These are phyloP conservation scores for Apantesis nais DNA, from an alignment of 2,888 invertebrate genomes.

Conservation along the genomic window DNA sequence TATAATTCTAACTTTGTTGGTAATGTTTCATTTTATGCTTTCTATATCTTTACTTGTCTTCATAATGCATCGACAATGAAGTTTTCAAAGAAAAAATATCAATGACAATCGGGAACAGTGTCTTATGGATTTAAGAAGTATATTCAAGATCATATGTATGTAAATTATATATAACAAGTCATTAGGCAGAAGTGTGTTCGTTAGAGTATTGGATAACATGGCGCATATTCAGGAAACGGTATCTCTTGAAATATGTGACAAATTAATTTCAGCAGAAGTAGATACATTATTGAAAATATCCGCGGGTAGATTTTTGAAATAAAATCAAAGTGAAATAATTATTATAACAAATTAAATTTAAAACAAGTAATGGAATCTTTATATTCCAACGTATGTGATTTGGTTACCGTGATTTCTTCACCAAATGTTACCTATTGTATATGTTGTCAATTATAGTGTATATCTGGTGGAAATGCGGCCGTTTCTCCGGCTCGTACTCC, in stretches of 20 bases:
- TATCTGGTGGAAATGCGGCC: conserved; percentile 97
- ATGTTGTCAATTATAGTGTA: conserved; percentile 91
- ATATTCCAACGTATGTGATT: neutral
- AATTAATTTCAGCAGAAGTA: too few relatives aligned
- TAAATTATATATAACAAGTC: neutral
- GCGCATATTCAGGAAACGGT: neutral
- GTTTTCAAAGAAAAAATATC: too few relatives aligned
- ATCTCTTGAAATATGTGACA: too few relatives aligned
- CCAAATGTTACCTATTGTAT: conserved; percentile 71
- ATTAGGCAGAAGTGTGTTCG: neutral
- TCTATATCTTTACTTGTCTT: neutral
- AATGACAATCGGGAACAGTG: neutral
- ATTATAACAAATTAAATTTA: neutral
- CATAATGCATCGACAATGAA: too few relatives aligned
- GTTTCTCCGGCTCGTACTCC: conserved; percentile 96
- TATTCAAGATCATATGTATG: neutral
- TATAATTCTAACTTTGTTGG: neutral
- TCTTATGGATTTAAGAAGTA: neutral
- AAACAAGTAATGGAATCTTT: neutral
- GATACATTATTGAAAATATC: neutral
- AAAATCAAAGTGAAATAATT: neutral
- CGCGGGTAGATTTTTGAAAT: neutral
- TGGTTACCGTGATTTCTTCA: neutral
- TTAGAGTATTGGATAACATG: neutral
- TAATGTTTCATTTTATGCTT: neutral